Conservation (phyloP, 1,140 invertebrate species). For the Carposina sasakii region DNA sequence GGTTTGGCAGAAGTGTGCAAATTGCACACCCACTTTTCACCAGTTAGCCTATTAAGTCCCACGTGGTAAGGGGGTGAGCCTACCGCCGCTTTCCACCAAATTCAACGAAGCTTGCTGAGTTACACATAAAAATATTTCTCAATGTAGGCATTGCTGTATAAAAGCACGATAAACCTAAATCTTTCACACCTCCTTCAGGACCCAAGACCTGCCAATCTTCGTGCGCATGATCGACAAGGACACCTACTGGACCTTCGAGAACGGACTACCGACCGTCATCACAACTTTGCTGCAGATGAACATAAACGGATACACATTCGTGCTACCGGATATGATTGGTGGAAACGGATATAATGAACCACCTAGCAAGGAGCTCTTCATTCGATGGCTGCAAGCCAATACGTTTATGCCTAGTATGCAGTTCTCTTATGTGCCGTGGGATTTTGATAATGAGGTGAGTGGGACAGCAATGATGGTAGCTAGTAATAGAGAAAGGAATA, state of each 20-base stretch:
- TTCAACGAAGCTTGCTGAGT: no score
- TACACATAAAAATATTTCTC: no score
- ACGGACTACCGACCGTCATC: conserved; percentile 85
- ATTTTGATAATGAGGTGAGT: conserved; percentile 80
- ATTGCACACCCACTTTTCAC: no score
- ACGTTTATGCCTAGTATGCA: conserved; percentile 90
- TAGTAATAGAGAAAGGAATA: neutral
- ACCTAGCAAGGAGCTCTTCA: conserved; percentile 83
- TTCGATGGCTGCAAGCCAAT: conserved; percentile 91
- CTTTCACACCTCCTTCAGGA: conserved; percentile 59
- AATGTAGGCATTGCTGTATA: no score
- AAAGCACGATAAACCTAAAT: no score
- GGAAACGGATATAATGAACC: conserved; percentile 85
- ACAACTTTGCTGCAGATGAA: conserved; percentile 87
- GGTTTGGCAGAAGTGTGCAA: no score
- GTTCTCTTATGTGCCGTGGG: conserved; percentile 91
- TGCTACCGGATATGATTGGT: conserved; percentile 94
- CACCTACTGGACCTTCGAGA: conserved; percentile 84
- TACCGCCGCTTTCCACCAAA: no score
- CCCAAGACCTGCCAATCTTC: conserved; percentile 85
- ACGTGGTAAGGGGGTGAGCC: no score
- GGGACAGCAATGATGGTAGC: no score
- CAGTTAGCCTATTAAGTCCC: no score
- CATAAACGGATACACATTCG: conserved; percentile 87
- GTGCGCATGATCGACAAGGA: conserved; percentile 92